These are phyloP conservation scores for Catocala nupta DNA, from an alignment of 2,888 invertebrate genomes.

Conservation along the genomic window DNA sequence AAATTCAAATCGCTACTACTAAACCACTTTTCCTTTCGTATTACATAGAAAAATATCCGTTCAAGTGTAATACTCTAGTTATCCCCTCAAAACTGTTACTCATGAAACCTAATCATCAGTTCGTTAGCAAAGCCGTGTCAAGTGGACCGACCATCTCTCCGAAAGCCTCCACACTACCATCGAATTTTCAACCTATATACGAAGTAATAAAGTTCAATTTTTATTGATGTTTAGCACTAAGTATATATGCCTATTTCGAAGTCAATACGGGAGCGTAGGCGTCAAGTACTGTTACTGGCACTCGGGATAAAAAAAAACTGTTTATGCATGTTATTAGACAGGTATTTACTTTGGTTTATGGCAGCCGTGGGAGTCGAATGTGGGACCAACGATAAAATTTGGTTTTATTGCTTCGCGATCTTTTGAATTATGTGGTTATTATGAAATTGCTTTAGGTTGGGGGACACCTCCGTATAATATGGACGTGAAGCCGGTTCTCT, in stretches of 20 bases:
- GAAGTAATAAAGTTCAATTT: conserved; percentile 29
- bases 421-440: conserved; percentile 37
- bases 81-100: conserved; percentile 55
- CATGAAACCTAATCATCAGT: conserved; percentile 66
- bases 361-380: conserved; percentile 59
- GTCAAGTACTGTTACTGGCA: conserved; percentile 71
- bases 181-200: conserved; percentile 36
- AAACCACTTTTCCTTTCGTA: conserved; percentile 18
- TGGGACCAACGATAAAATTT: conserved; percentile 41
- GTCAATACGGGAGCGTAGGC: conserved; percentile 62
- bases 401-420: conserved; percentile 17
- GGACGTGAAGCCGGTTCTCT: too few relatives aligned
- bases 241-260: conserved; percentile 45
- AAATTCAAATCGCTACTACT: neutral
- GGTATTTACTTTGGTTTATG: conserved; percentile 65
- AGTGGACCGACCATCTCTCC: conserved; percentile 56
- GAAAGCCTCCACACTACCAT: conserved; percentile 28
- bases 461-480: too few relatives aligned
- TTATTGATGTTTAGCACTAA: conserved; percentile 13
- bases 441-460: neutral
- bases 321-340: conserved; percentile 67
- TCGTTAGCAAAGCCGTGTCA: conserved; percentile 72
- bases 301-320: conserved; percentile 61
- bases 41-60: conserved; percentile 1
- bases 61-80: conserved; percentile 37